phyloP scores from a whole-genome alignment of 1,140 invertebrate species.

The Caenorhabditis tropicalis region DNA sequence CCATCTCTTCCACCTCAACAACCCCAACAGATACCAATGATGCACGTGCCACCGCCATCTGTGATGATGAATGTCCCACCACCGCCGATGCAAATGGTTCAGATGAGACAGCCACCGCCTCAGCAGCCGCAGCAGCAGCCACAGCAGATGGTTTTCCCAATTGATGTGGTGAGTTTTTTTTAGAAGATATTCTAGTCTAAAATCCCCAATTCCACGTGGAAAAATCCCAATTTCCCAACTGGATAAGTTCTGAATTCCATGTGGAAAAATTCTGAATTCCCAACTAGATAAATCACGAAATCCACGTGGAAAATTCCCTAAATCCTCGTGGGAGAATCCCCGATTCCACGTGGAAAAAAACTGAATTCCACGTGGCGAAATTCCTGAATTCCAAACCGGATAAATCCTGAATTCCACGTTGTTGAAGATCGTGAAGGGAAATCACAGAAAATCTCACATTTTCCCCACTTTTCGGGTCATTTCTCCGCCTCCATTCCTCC shows the following conservation, averaged over 20 bases:
- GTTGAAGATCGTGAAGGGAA: too few relatives aligned
- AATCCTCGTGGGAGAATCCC: too few relatives aligned
- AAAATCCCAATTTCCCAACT: neutral
- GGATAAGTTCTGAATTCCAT: too few relatives aligned
- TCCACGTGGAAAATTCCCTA: neutral
- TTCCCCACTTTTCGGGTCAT: too few relatives aligned
- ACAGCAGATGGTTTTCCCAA: neutral
- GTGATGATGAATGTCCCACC: neutral
- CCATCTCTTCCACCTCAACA: neutral
- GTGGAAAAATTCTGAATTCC: neutral
- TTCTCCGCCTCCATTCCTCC: too few relatives aligned
- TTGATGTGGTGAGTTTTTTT: neutral
- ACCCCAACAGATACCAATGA: neutral
- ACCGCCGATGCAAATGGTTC: neutral
- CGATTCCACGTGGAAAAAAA: too few relatives aligned
- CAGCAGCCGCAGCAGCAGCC: too few relatives aligned
- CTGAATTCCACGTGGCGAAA: neutral
- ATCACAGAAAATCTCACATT: too few relatives aligned
- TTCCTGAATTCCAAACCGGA: neutral
- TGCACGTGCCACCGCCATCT: neutral
- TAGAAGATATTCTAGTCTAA: too few relatives aligned
- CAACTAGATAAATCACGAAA: too few relatives aligned
- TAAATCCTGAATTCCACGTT: too few relatives aligned
- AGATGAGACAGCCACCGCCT: slow-evolving; percentile 30
- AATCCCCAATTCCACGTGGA: neutral